These are phyloP conservation scores for Euzetes globulus DNA, from an alignment of 2,888 invertebrate species.

Conservation along the genomic window DNA sequence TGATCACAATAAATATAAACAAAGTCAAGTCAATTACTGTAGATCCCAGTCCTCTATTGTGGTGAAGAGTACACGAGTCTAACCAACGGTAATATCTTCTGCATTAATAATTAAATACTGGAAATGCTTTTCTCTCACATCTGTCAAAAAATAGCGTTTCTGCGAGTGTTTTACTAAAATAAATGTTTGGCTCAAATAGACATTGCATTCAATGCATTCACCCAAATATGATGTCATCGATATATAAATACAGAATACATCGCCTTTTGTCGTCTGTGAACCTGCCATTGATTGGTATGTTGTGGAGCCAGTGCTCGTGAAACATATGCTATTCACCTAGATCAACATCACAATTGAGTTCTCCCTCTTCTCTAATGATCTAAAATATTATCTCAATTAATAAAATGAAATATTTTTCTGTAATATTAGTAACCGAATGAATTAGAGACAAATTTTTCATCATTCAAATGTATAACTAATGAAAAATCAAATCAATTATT, in stretches of 20 bases:
- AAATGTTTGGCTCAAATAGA: background rate
- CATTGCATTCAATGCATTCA: background rate
- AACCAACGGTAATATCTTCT: conserved; percentile 4
- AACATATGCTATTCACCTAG: too few relatives aligned
- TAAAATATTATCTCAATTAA: conserved; percentile 6
- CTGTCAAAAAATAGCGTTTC: background rate
- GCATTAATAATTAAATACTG: conserved; percentile 20
- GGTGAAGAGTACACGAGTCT: background rate
- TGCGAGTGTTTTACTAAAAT: background rate
- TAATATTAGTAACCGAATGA: background rate
- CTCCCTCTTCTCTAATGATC: too few relatives aligned
- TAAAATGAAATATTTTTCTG: background rate
- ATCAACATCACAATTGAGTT: too few relatives aligned
- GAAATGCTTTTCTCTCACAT: background rate
- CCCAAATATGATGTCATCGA: background rate
- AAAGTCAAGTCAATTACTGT: background rate
- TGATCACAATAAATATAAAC: conserved; percentile 15
- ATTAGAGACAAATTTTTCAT: background rate
- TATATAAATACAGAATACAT: background rate
- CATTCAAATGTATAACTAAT: conserved; percentile 8
- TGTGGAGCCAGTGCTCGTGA: too few relatives aligned
- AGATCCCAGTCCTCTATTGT: background rate
- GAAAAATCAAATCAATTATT: conserved; percentile 16
- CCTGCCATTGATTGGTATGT: too few relatives aligned
- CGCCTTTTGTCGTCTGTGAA: too few relatives aligned